Evolutionary conservation across 2,888 invertebrate species (phyloP).

Genomic region (Meloe dianella): DNA sequence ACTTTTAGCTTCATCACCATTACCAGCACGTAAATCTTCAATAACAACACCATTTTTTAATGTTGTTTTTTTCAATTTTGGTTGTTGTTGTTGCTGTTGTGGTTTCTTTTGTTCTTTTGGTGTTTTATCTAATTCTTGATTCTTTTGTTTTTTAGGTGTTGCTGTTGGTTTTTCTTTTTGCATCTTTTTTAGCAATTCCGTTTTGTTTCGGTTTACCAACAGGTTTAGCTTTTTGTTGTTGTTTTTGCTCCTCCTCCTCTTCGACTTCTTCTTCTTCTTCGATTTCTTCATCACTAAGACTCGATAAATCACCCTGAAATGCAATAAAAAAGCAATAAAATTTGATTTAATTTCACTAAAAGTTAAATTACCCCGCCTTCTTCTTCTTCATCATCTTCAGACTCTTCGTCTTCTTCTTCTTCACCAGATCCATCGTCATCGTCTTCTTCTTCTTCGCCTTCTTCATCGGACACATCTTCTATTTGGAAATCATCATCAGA

Average conservation of each 20-base stretch:
- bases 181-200: conserved; percentile 41
- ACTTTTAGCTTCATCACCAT: conserved; percentile 74
- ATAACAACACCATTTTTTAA: conserved; percentile 80
- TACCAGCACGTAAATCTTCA: conserved; percentile 82
- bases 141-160: conserved; percentile 49
- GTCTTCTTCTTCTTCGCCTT: conserved; percentile 40
- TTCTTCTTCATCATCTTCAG: conserved; percentile 55
- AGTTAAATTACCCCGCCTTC: no score
- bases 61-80: conserved; percentile 63
- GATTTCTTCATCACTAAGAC: conserved; percentile 47
- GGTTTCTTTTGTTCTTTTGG: conserved; percentile 30
- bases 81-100: conserved; percentile 29
- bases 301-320: no score
- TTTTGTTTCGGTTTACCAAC: conserved; percentile 42
- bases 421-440: conserved; percentile 58
- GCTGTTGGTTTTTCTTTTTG: conserved; percentile 46
- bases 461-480: conserved; percentile 49
- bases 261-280: conserved; percentile 26
- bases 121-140: conserved; percentile 42
- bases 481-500: conserved; percentile 49
- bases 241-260: conserved; percentile 45
- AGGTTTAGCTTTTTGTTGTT: conserved; percentile 34
- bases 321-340: no score
- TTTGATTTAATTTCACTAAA: no score
- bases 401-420: no score